These are phyloP conservation scores for Amphilophus citrinellus DNA, from an alignment of 2,113 vertebrate species.

Conservation along the genomic window DNA sequence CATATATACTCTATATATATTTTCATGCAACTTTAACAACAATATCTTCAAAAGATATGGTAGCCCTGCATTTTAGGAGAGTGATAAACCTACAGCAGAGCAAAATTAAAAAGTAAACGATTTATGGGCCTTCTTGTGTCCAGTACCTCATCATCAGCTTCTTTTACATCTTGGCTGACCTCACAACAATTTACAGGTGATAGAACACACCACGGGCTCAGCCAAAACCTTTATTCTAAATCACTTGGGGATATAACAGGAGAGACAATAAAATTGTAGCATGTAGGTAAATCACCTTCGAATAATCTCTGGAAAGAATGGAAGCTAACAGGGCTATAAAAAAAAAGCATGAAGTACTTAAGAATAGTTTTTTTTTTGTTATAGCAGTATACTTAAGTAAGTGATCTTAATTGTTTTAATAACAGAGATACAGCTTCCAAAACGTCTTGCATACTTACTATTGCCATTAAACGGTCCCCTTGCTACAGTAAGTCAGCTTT, in stretches of 20 bases:
- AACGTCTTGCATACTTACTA: neutral
- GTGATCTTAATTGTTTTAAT: neutral
- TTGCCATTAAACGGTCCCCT: neutral
- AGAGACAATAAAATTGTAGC: neutral
- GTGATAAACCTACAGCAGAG: neutral
- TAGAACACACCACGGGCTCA: neutral
- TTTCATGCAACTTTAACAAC: too few species aligned
- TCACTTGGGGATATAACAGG: slow-evolving; percentile 5
- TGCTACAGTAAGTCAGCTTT: neutral
- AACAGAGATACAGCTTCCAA: neutral
- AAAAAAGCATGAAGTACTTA: neutral
- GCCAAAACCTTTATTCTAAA: slow-evolving; percentile 1
- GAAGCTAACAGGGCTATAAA: neutral
- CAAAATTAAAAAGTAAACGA: neutral
- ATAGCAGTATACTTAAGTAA: neutral
- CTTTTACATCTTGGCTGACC: slow-evolving; percentile 16
- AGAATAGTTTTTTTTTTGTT: neutral
- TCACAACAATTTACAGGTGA: slow-evolving; percentile 18
- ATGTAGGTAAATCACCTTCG: slow-evolving; percentile 7
- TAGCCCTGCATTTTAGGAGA: neutral
- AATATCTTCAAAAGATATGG: neutral
- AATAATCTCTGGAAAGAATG: neutral
- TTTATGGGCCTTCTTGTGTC: neutral
- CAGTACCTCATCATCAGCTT: neutral
- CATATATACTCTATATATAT: too few species aligned